A percentile compares a stretch with the other conserved stretches of the same genome.
phyloP scores from a whole-genome alignment of 2,888 invertebrate genomes.

The Melolontha melolontha region DNA sequence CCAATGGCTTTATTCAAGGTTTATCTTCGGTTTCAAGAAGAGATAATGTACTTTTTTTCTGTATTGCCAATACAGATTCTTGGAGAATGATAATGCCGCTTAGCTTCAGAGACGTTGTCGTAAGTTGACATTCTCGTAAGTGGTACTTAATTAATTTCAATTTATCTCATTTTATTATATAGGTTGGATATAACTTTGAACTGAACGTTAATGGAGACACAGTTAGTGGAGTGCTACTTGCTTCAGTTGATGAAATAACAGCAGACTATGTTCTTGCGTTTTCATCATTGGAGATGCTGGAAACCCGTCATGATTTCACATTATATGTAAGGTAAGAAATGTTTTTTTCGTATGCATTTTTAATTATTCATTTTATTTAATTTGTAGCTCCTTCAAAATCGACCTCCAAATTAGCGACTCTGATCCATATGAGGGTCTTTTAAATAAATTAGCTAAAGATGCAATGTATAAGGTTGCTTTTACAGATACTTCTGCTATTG shows the following conservation, averaged over 20 bases:
- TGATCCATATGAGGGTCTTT: background rate
- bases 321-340: background rate
- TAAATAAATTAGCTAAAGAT: background rate
- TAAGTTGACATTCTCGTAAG: background rate
- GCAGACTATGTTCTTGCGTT: background rate
- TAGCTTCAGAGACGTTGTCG: background rate
- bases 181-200: conserved; percentile 11
- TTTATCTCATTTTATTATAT: background rate
- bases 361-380: background rate
- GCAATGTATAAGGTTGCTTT: background rate
- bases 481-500: background rate
- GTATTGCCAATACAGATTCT: background rate
- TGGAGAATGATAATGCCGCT: background rate
- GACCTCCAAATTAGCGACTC: background rate
- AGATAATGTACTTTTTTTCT: background rate
- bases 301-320: background rate
- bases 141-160: background rate
- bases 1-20: conserved; percentile 6
- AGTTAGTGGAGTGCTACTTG: background rate
- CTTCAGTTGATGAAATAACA: background rate
- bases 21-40: conserved; percentile 2
- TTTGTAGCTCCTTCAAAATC: background rate
- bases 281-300: background rate
- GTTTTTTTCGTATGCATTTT: background rate
- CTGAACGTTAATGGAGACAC: conserved; percentile 17